A percentile compares a stretch with the other conserved stretches of the same genome.
Conservation (phyloP, 2,888 invertebrate species). For the Uloborus plumipes region DNA sequence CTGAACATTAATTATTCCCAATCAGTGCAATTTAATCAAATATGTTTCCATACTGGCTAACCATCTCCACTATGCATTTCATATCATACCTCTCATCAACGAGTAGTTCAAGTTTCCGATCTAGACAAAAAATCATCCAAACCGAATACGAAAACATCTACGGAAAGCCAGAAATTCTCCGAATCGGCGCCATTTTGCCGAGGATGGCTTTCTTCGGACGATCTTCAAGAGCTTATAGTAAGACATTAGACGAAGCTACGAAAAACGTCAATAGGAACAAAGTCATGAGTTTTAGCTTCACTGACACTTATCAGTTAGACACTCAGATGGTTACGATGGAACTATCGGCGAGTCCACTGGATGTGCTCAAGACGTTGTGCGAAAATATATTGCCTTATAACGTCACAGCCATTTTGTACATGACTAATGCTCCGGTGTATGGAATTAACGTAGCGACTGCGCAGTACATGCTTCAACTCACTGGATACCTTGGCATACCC, state of each 20-base stretch:
- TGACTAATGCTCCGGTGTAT: slow-evolving; percentile 94
- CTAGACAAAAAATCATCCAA: slow-evolving; percentile 7
- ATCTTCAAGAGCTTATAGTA: slow-evolving; percentile 12
- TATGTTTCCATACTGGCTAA: background rate
- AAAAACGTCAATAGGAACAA: slow-evolving; percentile 49
- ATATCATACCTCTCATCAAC: background rate
- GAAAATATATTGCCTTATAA: slow-evolving; percentile 68
- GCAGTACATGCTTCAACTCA: slow-evolving; percentile 92
- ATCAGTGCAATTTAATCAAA: background rate
- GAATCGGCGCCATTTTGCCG: slow-evolving; percentile 43
- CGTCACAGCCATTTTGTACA: slow-evolving; percentile 80
- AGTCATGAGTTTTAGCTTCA: slow-evolving; percentile 52
- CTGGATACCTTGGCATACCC: slow-evolving; percentile 94
- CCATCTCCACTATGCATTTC: background rate
- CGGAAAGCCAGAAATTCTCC: slow-evolving; percentile 8
- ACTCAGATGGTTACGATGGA: slow-evolving; percentile 73
- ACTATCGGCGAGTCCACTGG: slow-evolving; percentile 66
- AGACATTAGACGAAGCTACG: slow-evolving; percentile 15
- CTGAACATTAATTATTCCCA: no score
- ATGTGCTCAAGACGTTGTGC: slow-evolving; percentile 69
- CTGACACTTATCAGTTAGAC: slow-evolving; percentile 54
- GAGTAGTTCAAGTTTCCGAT: slow-evolving; percentile 12
- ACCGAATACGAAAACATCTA: slow-evolving; percentile 5
- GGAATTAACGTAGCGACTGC: slow-evolving; percentile 93
- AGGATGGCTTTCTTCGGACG: no score